Percentiles rank a stretch among this genome's conserved stretches.
Conservation (phyloP, 2,113 vertebrate species). For the Crotalus helleri region DNA sequence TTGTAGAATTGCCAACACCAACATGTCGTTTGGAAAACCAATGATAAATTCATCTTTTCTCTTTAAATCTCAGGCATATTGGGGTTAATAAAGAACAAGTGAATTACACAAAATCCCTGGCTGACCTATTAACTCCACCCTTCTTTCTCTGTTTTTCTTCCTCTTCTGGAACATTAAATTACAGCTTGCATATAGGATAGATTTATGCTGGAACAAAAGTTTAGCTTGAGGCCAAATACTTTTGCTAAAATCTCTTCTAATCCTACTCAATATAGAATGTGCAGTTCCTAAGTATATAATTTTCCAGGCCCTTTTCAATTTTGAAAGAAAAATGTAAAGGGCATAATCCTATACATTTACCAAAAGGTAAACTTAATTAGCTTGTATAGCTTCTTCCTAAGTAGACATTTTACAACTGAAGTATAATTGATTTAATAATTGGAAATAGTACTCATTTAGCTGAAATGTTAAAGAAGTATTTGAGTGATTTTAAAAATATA, state of each 20-base stretch:
- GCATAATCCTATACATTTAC: background rate
- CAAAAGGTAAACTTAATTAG: background rate
- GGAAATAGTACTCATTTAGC: background rate
- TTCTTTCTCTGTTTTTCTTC: background rate
- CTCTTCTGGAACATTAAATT: constrained; percentile 38
- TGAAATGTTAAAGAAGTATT: background rate
- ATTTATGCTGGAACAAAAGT: constrained; percentile 43
- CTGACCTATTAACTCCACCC: constrained; percentile 42
- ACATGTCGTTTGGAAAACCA: constrained; percentile 21
- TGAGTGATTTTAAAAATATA: background rate
- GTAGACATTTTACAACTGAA: background rate
- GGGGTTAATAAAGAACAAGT: constrained; percentile 55
- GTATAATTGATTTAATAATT: background rate
- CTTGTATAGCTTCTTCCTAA: background rate
- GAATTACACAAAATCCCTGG: constrained; percentile 47
- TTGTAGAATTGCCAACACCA: constrained; percentile 22
- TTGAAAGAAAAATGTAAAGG: background rate
- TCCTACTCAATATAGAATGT: constrained; percentile 26
- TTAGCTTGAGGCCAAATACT: constrained; percentile 42
- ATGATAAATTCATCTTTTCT: constrained; percentile 17
- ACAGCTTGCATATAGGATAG: constrained; percentile 25
- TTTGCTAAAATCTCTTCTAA: constrained; percentile 29
- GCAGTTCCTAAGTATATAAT: constrained; percentile 21
- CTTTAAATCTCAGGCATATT: constrained; percentile 38
- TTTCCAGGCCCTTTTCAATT: constrained; percentile 3